phyloP scores from a whole-genome alignment of 2,797 vertebrate species.

The Sarcoramphus papa region DNA sequence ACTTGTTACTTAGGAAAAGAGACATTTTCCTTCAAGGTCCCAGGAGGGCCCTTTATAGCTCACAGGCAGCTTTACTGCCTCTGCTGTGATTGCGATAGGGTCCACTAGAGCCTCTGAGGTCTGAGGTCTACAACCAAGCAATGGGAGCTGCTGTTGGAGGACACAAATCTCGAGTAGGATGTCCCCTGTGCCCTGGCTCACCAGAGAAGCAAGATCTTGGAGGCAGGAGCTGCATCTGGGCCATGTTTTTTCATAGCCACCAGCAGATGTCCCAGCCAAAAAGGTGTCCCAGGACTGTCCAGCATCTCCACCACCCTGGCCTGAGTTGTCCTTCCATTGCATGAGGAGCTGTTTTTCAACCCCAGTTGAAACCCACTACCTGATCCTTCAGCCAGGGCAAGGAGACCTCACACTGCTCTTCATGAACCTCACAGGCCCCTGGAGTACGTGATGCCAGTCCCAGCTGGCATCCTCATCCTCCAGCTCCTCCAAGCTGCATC shows the following conservation, averaged over 20 bases:
- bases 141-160: neutral
- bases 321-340: neutral
- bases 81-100: neutral
- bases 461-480: neutral
- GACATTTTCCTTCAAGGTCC: neutral
- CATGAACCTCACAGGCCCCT: neutral
- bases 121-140: neutral
- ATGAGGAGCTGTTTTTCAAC: neutral
- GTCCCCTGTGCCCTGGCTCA: neutral
- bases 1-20: neutral
- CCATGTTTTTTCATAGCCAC: neutral
- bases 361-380: neutral
- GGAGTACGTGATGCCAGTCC: neutral
- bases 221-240: neutral
- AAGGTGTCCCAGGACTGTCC: accelerated
- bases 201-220: neutral
- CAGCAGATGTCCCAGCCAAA: neutral
- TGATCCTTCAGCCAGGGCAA: neutral
- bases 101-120: neutral
- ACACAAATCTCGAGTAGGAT: neutral
- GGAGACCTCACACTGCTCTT: neutral
- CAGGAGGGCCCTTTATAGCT: neutral
- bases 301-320: neutral
- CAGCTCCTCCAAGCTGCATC: neutral
- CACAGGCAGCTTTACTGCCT: neutral